Evolutionary conservation across 30 jellyfish, hydroid and myxozoan species (phyloP).

Genomic region (Cassiopea xamachana): DNA sequence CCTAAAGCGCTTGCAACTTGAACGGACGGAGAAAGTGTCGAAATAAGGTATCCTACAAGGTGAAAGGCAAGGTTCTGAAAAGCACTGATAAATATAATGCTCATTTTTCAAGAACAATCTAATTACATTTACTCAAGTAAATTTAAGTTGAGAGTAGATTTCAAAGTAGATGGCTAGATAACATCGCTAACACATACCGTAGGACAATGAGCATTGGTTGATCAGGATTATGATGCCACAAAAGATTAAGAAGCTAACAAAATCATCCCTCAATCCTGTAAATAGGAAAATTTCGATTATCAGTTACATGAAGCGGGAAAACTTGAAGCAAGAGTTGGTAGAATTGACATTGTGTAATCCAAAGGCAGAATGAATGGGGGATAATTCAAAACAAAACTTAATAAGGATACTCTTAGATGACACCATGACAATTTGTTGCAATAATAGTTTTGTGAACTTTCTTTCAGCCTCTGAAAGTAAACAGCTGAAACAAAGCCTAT

Average conservation of each 20-base stretch:
- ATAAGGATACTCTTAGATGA: too few species aligned
- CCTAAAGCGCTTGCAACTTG: conserved; percentile 97
- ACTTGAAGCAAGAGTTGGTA: not conserved
- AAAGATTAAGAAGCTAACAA: conserved; percentile 67
- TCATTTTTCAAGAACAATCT: too few species aligned
- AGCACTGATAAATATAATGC: not conserved
- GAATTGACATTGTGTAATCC: too few species aligned
- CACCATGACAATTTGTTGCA: too few species aligned
- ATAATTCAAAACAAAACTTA: too few species aligned
- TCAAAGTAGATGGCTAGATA: not conserved
- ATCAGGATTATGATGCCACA: conserved; percentile 61
- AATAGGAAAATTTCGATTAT: not conserved
- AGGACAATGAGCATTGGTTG: conserved; percentile 87
- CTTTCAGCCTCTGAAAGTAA: too few species aligned
- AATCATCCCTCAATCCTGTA: conserved; percentile 74
- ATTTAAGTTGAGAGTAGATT: too few species aligned
- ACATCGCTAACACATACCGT: conserved; percentile 59
- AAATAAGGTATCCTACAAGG: conserved; percentile 84
- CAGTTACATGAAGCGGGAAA: not conserved
- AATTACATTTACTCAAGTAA: too few species aligned
- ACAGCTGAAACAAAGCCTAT: too few species aligned
- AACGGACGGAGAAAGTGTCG: conserved; percentile 93
- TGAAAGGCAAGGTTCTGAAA: not conserved
- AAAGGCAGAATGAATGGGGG: too few species aligned
- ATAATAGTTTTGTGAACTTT: too few species aligned